Evolutionary conservation across 2,888 invertebrate species (phyloP).

Genomic region (Cryptus viduatorius): DNA sequence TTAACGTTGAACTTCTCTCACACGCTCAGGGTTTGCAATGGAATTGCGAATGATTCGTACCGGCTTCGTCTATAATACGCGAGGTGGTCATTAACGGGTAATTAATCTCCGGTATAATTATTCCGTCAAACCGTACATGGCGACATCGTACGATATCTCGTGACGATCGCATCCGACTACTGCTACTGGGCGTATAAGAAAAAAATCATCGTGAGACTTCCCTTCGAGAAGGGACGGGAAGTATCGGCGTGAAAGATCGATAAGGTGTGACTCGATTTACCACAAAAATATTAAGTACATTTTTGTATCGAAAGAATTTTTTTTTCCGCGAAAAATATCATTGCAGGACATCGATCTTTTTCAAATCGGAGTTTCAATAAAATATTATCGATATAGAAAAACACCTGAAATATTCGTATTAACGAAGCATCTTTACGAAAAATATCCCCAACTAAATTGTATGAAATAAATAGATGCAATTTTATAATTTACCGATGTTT

Average conservation of each 20-base stretch:
- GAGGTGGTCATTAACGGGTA: conserved; percentile 56
- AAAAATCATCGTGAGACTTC: conserved; percentile 39
- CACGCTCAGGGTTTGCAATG: not conserved
- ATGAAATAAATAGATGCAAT: too few relatives aligned
- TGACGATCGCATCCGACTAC: conserved; percentile 1
- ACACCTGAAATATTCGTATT: too few relatives aligned
- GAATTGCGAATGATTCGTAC: conserved; percentile 35
- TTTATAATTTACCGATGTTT: too few relatives aligned
- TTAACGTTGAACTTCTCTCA: not conserved
- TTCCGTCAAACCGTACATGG: conserved; percentile 63
- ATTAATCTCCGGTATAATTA: conserved; percentile 65
- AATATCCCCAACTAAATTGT: too few relatives aligned
- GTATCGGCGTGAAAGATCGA: not conserved
- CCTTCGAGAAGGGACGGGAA: conserved; percentile 5
- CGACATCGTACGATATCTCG: conserved; percentile 38
- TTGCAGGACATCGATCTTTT: not conserved
- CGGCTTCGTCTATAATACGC: conserved; percentile 31
- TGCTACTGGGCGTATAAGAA: conserved; percentile 8
- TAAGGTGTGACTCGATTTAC: not conserved
- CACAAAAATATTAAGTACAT: not conserved
- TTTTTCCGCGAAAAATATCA: not conserved
- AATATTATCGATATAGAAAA: too few relatives aligned
- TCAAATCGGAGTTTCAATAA: too few relatives aligned
- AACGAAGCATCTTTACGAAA: too few relatives aligned
- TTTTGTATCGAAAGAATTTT: not conserved